These are phyloP conservation scores for Leptodirus hochenwartii DNA, from an alignment of 2,888 invertebrate species.

Conservation along the genomic window DNA sequence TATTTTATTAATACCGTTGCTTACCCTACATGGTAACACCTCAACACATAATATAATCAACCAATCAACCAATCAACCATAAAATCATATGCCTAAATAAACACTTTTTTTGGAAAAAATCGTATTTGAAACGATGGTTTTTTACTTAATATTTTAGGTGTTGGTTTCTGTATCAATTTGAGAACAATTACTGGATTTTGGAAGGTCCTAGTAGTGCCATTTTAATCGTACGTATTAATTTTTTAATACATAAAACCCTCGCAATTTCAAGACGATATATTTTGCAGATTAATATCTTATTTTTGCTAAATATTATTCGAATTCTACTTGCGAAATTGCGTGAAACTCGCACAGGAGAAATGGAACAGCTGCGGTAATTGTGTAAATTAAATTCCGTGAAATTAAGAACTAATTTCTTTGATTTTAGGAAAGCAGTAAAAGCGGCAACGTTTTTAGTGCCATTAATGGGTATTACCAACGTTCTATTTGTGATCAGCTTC, in stretches of 20 bases:
- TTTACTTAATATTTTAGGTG: conserved; percentile 30
- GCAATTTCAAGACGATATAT: background rate
- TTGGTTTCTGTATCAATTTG: conserved; percentile 75
- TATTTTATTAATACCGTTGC: too few species aligned
- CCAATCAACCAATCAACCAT: too few species aligned
- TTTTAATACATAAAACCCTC: background rate
- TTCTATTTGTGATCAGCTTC: conserved; percentile 52
- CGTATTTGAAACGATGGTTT: background rate
- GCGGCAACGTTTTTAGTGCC: conserved; percentile 66
- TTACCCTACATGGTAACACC: too few species aligned
- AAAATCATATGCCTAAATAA: too few species aligned
- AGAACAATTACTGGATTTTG: conserved; percentile 70
- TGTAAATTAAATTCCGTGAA: background rate
- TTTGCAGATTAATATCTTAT: conserved; percentile 55
- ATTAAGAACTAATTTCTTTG: too few species aligned
- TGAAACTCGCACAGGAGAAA: conserved; percentile 52
- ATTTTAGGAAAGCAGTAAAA: conserved; percentile 67
- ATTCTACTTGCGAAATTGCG: conserved; percentile 59
- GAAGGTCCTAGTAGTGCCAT: conserved; percentile 72
- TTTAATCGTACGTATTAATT: conserved; percentile 45
- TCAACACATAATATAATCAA: too few species aligned
- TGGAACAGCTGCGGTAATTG: conserved; percentile 48
- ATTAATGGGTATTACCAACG: conserved; percentile 62
- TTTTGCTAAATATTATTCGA: conserved; percentile 61
- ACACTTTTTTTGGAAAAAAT: too few species aligned